Evolutionary conservation across 92 coral and sea anemone genomes (phyloP), one percentile per base, ranked within the genome.

Genomic region (Paragorgia papillata): DNA sequence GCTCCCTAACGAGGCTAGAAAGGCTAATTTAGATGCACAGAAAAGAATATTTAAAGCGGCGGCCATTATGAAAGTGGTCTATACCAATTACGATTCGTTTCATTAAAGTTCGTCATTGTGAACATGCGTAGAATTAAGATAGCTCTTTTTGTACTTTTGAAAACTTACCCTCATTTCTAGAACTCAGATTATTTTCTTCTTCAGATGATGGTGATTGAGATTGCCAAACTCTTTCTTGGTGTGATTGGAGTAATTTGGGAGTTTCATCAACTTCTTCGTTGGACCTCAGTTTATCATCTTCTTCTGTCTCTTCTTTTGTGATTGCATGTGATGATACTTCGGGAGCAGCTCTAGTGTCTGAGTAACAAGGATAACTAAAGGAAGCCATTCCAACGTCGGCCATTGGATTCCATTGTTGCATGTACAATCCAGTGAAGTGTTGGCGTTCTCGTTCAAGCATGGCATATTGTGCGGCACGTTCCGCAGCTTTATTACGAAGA

Each of bases 391-490:
- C 51, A 30, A 71, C 78, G 49, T 55, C 78, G 34, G 63, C 50
- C 58, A 53, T 53, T 9, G 62, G 78, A 28, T 39, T 71, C 78
- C 78, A 71, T 58, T 95, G 99, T 62, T 91, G 84, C 67, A 96
- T 96, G 73, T 95, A 95, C 73, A 95, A 82, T 58, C 90, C 87
- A 1, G 99, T 96, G 53, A 95, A 80, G 54, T 95, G 99, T 26
- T 95, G 99, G n/a, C 99, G 67, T 67, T 95, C 99, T 43, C 97
- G 66, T 66, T 95, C 99, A n/a, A 95, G 80, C 94, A 95, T 91
- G 53, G 99, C 99, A 48, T 89, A 95, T 84, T 95, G 99, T 17
- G 99, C 99, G 17, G 99, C 99, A 33, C 99, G 84, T 62, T 95
- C 99, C 0, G 99, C 97, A 0, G 99, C 99, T 66, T 95, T 95